Evolutionary conservation across 2,888 invertebrate genomes (phyloP).

Genomic region (Epistrophe grossulariae): DNA sequence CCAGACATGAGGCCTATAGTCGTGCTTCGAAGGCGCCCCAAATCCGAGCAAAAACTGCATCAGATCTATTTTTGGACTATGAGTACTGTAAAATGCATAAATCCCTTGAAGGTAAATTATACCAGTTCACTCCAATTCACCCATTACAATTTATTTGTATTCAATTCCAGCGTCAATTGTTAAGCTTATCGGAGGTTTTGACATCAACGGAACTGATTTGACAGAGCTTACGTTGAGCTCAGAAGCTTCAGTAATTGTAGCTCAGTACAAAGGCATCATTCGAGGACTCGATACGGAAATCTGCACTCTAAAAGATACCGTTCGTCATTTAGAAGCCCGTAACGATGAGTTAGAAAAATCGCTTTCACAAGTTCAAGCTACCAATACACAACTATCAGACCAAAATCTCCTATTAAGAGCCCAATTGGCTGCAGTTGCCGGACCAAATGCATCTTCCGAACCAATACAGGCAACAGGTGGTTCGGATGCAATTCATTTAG

Average conservation of each 20-base stretch:
- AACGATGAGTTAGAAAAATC: slow-evolving; percentile 83
- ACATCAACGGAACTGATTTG: slow-evolving; percentile 84
- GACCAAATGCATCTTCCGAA: slow-evolving; percentile 36
- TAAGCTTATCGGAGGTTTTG: slow-evolving; percentile 85
- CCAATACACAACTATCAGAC: slow-evolving; percentile 91
- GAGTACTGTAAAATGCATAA: slow-evolving; percentile 97
- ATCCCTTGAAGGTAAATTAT: slow-evolving; percentile 87
- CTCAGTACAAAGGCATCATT: slow-evolving; percentile 95
- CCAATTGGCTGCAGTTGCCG: slow-evolving; percentile 85
- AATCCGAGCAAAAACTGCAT: slow-evolving; percentile 89
- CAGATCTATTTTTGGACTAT: slow-evolving; percentile 95
- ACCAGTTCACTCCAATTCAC: not conserved
- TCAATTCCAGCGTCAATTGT: slow-evolving; percentile 84
- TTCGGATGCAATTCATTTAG: slow-evolving; percentile 78
- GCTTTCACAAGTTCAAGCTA: slow-evolving; percentile 88
- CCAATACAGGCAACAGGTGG: slow-evolving; percentile 77
- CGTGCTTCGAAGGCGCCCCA: slow-evolving; percentile 97
- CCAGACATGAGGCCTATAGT: slow-evolving; percentile 95
- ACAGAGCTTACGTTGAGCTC: slow-evolving; percentile 84
- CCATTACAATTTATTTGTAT: not conserved
- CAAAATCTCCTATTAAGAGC: slow-evolving; percentile 94
- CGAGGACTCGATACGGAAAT: slow-evolving; percentile 92
- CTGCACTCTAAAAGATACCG: slow-evolving; percentile 83
- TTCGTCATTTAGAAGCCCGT: slow-evolving; percentile 79
- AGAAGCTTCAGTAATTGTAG: slow-evolving; percentile 82